Evolutionary conservation across 2,113 vertebrate species (phyloP), one percentile per base, ranked within the genome.

Genomic region (Calypte anna): DNA sequence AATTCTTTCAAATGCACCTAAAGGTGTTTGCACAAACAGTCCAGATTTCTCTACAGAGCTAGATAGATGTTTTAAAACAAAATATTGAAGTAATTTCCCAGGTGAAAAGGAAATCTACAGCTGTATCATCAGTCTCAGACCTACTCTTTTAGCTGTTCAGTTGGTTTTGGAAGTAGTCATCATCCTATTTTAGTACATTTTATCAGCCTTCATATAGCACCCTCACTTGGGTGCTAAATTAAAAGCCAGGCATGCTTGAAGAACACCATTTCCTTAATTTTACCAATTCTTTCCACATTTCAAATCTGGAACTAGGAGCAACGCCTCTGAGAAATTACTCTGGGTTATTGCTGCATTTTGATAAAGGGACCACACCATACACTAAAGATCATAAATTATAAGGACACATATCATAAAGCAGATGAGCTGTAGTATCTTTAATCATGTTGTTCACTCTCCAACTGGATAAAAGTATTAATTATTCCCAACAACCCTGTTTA

Each of bases 241-340:
- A 90, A 91, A 90, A 90, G 63, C 28, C 43, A 88, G 63, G 51
- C 51, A n/a, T 66, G 48, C 68, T 53, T 70, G 21, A 74, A 76
- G 70, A 74, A 22, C 54, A 74, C 43, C 43, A 80, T 85, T 91
- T 89, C 67, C 67, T 90, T 95, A 64, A 83, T 91, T 96, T 95
- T 72, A 64, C 86, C 27, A 36, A 27, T 86, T 88, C 27, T 91
- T 78, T 75, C 68, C 25, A 31, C 80, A 88, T 90, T 90, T 61
- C 72, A 90, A 90, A 90, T 77, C 53, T 68, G 61, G 76, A 93
- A 81, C 31, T 40, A 69, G 59, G 81, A 85, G 44, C 31, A 93
- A 78, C 14, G 72, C 31, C 88, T 81, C 27, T 88, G 70, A 96
- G 55, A 85, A 93, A 88, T 61, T 14, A 63, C 94, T 91, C 43